Evolutionary conservation across 2,888 invertebrate species (phyloP).

Genomic region (Pseudanteris insignis): DNA sequence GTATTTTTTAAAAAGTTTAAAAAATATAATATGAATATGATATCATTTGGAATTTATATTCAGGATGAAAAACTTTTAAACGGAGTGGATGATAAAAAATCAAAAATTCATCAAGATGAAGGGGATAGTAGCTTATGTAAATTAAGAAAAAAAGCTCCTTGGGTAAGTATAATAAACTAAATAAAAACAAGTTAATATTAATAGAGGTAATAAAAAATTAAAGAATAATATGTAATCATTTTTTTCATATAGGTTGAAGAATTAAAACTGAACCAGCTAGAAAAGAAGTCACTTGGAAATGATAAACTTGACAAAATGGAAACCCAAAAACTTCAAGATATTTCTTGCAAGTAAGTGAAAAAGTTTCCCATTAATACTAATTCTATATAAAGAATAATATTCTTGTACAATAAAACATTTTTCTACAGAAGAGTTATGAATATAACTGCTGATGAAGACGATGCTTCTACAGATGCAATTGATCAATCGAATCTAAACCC

Average conservation of each 20-base stretch:
- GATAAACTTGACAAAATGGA: constrained; percentile 56
- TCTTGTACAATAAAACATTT: no score
- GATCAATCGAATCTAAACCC: constrained; percentile 28
- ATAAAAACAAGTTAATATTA: no score
- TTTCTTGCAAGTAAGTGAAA: background rate
- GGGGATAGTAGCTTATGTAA: constrained; percentile 54
- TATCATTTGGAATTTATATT: no score
- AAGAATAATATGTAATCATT: background rate
- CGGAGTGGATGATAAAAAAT: constrained; percentile 56
- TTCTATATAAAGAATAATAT: no score
- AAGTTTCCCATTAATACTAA: no score
- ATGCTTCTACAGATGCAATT: constrained; percentile 49
- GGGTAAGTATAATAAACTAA: constrained; percentile 55
- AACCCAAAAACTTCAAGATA: constrained; percentile 55
- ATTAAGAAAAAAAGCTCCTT: constrained; percentile 60
- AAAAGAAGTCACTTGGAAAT: constrained; percentile 55
- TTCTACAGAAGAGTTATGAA: constrained; percentile 31
- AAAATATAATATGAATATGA: no score
- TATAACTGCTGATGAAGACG: constrained; percentile 47
- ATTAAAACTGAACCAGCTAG: constrained; percentile 61
- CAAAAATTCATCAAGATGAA: constrained; percentile 56
- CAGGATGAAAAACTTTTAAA: constrained; percentile 63
- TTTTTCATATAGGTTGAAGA: constrained; percentile 56
- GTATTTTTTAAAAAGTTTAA: no score
- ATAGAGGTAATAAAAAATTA: background rate